Base-by-base conservation (phyloP, 2,113 vertebrate genomes). In the Oreochromis aureus region DNA sequence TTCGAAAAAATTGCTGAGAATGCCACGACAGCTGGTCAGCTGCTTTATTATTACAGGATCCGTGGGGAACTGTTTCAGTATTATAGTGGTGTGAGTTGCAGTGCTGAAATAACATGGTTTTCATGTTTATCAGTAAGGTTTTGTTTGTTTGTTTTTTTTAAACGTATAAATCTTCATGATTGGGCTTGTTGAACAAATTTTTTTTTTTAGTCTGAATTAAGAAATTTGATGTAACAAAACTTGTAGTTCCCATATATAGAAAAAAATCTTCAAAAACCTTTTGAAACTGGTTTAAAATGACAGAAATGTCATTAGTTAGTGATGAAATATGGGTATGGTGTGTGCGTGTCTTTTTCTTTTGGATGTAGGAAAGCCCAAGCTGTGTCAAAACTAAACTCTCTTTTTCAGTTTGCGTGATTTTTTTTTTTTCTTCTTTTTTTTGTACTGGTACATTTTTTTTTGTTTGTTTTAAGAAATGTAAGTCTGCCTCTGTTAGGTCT, bases 11-110 rank as follows among this genome's bases (percentile, higher is more conserved):
- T 44, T 1, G 39, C 78, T 54, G 73, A 87, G 12, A 58, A 27
- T 13, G 24, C 80, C 44, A 18, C 5, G 3, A 24, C 19, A 27
- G 32, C 71, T 59, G 9, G 55, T 85, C 82, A 84, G 83, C 86
- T 73, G 19, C 91, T 90, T 89, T 59, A 63, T 84, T 71, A 48
- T 90, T 48, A 22, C 34, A 76, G 69, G 30, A 30, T 89, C 78
- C 59, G 15, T 82, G 86, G 71, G 71, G 27, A 86, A 80, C 83
- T 39, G 73, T 85, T 86, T 90, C 89, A 94, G 94, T 95, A 89
- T 95, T 93, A 89, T 58, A 54, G 69, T 32, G 61, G 78, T 90
- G 86, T 91, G 89, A 79, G 80, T 91, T 91, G 86, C 92, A 89
- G 90, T 92, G 90, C 81, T 54, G 36, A 53, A 76, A 56, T 83